These are phyloP conservation scores for Protobothrops mucrosquamatus DNA, from an alignment of 2,113 vertebrate species.

Conservation along the genomic window DNA sequence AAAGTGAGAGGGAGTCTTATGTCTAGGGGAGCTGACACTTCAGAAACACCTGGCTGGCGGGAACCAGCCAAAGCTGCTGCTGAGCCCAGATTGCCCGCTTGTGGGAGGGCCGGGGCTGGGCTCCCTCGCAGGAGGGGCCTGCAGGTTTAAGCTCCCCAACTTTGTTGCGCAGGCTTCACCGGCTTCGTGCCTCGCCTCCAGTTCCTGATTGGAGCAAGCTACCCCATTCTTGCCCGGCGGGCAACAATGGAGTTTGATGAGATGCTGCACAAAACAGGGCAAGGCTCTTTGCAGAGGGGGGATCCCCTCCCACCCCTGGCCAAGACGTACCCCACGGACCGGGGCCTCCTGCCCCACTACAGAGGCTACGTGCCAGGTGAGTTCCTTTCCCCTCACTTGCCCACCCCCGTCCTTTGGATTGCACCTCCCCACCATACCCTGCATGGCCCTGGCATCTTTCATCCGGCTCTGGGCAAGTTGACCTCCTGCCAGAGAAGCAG, in stretches of 20 bases:
- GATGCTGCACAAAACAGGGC: background rate
- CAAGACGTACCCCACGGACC: conserved; percentile 56
- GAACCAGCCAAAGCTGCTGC: background rate
- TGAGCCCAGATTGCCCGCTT: background rate
- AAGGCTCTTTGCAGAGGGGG: background rate
- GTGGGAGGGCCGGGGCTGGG: too few species aligned
- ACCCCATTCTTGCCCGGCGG: conserved; percentile 65
- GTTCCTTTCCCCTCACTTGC: background rate
- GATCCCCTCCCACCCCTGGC: conserved; percentile 28
- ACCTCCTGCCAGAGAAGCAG: too few species aligned
- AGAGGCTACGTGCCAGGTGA: conserved; percentile 80
- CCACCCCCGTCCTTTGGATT: too few species aligned
- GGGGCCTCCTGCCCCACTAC: conserved; percentile 71
- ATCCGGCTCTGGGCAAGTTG: background rate
- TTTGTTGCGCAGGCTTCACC: conserved; percentile 64
- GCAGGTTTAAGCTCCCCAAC: background rate
- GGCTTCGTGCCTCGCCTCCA: conserved; percentile 68
- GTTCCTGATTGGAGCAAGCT: conserved; percentile 68
- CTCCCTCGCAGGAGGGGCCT: background rate
- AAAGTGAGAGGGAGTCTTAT: background rate
- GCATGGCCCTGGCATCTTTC: background rate
- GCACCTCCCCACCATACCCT: too few species aligned
- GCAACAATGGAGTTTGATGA: conserved; percentile 70
- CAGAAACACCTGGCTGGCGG: background rate
- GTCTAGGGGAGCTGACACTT: background rate